phyloP scores from a whole-genome alignment of 2,888 invertebrate genomes.

The Hybos culiciformis region DNA sequence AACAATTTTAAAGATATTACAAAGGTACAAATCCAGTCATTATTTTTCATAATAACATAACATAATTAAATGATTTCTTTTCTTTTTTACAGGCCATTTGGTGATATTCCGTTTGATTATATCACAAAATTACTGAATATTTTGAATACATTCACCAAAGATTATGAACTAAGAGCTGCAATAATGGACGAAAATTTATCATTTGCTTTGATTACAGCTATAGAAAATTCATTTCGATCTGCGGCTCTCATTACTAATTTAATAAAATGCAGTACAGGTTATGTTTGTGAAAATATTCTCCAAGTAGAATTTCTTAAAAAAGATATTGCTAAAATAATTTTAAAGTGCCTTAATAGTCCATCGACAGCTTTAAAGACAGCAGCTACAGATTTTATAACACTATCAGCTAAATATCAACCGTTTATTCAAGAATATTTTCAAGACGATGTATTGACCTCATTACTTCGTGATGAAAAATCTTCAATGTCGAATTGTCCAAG shows the following conservation, averaged over 20 bases:
- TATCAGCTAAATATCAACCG: constrained; percentile 24
- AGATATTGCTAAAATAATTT: constrained; percentile 21
- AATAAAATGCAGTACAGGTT: constrained; percentile 9
- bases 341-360: constrained; percentile 23
- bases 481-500: constrained; percentile 37
- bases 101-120: constrained; percentile 7
- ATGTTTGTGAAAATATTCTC: constrained; percentile 21
- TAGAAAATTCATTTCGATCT: constrained; percentile 9
- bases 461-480: constrained; percentile 24
- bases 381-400: constrained; percentile 28
- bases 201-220: constrained; percentile 2
- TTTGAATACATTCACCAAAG: constrained; percentile 6
- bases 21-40: too few species aligned
- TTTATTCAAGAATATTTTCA: constrained; percentile 20
- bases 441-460: constrained; percentile 12
- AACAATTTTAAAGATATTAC: not conserved
- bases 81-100: constrained; percentile 6
- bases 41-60: too few species aligned
- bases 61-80: too few species aligned
- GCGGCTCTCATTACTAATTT: constrained; percentile 9
- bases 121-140: constrained; percentile 4
- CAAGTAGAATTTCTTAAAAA: constrained; percentile 17
- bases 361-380: constrained; percentile 25
- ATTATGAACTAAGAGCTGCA: constrained; percentile 4
- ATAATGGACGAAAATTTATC: constrained; percentile 6